phyloP scores from a whole-genome alignment of 2,888 invertebrate genomes.

The Exephanes ischioxanthus region DNA sequence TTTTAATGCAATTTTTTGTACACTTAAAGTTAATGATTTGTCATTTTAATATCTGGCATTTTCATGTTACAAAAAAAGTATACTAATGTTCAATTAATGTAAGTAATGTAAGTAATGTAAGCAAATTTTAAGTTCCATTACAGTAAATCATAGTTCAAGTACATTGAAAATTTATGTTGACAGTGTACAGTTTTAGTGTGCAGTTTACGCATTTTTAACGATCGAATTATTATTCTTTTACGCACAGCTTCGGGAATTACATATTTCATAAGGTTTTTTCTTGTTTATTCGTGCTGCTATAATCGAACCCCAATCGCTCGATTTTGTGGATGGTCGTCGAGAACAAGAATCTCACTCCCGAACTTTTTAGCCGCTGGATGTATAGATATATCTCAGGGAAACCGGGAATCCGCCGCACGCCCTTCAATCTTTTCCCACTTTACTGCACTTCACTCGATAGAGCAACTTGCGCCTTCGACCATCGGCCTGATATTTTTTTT shows the following conservation, averaged over 20 bases:
- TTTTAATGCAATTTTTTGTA: too few species aligned
- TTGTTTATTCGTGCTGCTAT: neutral
- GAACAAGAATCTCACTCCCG: neutral
- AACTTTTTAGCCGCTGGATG: neutral
- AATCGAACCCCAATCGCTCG: neutral
- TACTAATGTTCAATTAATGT: too few species aligned
- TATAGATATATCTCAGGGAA: slow-evolving; percentile 5
- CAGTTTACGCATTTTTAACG: neutral
- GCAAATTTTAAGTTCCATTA: too few species aligned
- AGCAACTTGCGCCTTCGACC: neutral
- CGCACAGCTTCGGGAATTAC: neutral
- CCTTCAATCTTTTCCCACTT: slow-evolving; percentile 14
- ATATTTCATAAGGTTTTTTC: neutral
- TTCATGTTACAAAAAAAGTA: too few species aligned
- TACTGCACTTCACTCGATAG: slow-evolving; percentile 24
- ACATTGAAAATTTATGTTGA: too few species aligned
- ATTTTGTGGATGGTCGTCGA: neutral
- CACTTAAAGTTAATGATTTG: too few species aligned
- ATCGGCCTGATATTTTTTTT: slow-evolving; percentile 1
- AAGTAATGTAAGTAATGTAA: too few species aligned
- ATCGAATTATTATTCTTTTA: neutral
- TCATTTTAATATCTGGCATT: too few species aligned
- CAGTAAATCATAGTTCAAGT: too few species aligned
- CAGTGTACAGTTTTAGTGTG: too few species aligned
- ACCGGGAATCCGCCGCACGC: neutral